These are phyloP conservation scores for Protophormia terraenovae DNA, from an alignment of 2,888 invertebrate species.

Conservation along the genomic window DNA sequence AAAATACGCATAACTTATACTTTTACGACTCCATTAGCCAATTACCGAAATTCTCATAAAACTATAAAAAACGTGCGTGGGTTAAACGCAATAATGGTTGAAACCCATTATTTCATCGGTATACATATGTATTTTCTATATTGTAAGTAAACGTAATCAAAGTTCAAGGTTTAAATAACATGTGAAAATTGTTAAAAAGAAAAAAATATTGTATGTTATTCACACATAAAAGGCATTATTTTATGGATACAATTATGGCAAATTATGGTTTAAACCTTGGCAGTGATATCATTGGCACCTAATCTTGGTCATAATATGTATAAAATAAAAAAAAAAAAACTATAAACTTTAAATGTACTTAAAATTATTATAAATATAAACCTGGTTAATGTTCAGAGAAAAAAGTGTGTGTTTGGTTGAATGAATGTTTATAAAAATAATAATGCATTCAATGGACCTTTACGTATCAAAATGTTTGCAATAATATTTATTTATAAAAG, in stretches of 20 bases:
- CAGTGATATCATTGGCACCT: conserved; percentile 38
- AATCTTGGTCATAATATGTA: conserved; percentile 29
- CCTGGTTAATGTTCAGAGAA: background rate
- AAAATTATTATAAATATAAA: conserved; percentile 13
- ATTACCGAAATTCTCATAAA: background rate
- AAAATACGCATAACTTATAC: background rate
- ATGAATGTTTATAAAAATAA: background rate
- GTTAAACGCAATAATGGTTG: conserved; percentile 24
- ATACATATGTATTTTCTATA: too few species aligned
- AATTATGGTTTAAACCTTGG: conserved; percentile 40
- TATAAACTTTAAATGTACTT: conserved; percentile 7
- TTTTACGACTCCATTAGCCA: background rate
- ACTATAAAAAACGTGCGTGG: conserved; percentile 15
- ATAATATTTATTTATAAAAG: conserved; percentile 59
- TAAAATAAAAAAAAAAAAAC: background rate
- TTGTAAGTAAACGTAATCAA: conserved; percentile 24
- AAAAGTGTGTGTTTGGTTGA: background rate
- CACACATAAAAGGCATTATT: background rate
- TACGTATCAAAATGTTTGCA: conserved; percentile 22
- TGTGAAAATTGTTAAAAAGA: conserved; percentile 51
- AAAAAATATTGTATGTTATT: conserved; percentile 1
- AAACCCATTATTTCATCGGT: background rate
- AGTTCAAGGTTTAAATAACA: conserved; percentile 60
- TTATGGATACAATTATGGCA: conserved; percentile 38
- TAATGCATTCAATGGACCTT: background rate